Conservation (phyloP, 2,797 vertebrate species). For the Fistularia tabacaria region DNA sequence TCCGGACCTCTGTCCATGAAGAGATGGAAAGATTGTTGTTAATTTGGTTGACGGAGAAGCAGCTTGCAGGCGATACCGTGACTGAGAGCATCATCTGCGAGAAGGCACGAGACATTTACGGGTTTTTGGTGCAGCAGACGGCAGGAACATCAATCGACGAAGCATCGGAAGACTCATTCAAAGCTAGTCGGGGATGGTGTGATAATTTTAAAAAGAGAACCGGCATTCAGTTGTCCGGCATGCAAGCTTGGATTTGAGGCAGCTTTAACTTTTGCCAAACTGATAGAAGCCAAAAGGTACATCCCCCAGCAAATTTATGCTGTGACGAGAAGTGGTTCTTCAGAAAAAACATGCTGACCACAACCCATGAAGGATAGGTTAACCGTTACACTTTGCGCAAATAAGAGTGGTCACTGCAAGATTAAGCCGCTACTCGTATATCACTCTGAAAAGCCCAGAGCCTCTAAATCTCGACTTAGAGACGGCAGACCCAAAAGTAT, state of each 20-base stretch:
- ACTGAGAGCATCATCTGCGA: conserved; percentile 5
- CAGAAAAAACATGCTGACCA: conserved; percentile 47
- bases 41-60: conserved; percentile 25
- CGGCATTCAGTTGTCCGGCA: conserved; percentile 5
- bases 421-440: conserved; percentile 45
- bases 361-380: conserved; percentile 34
- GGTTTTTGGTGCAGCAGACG: background rate
- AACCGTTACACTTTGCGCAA: conserved; percentile 39
- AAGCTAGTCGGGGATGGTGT: conserved; percentile 7
- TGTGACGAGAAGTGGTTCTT: conserved; percentile 46
- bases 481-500: conserved; percentile 3
- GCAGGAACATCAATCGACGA: background rate
- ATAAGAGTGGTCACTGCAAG: conserved; percentile 40
- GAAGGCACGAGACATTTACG: conserved; percentile 9
- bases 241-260: background rate
- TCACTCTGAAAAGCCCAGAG: conserved; percentile 24
- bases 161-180: background rate
- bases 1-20: background rate
- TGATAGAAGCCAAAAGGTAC: conserved; percentile 2
- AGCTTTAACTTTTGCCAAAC: too few relatives aligned
- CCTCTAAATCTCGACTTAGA: conserved; percentile 21
- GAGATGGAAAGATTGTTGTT: conserved; percentile 21
- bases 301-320: conserved; percentile 34
- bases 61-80: conserved; percentile 3
- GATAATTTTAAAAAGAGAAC: conserved; percentile 14